Conservation (phyloP, 2,113 vertebrate genomes). For the Podocnemis expansa region DNA sequence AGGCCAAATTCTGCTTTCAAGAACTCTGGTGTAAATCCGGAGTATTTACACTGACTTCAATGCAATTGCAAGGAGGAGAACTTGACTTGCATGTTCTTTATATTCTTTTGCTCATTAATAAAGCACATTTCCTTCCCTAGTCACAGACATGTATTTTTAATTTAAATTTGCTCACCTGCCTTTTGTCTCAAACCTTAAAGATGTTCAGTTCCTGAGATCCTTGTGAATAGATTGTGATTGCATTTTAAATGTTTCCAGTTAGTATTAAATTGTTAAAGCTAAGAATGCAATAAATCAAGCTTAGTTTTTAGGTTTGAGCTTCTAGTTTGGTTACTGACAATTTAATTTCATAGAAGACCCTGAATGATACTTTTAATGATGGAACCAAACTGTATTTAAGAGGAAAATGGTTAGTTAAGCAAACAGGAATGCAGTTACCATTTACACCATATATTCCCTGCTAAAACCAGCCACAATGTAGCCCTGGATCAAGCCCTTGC, state of each 20-base stretch:
- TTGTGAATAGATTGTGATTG: fast-evolving
- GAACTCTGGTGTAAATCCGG: not conserved
- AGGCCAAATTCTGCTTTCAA: too few species aligned
- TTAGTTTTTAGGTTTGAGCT: not conserved
- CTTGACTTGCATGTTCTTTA: not conserved
- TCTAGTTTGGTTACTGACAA: too few species aligned
- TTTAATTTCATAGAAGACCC: not conserved
- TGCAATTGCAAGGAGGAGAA: not conserved
- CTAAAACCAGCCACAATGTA: not conserved
- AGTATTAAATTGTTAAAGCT: not conserved
- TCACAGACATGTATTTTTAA: not conserved
- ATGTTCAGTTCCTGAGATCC: not conserved
- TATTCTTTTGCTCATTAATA: not conserved
- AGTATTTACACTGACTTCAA: not conserved
- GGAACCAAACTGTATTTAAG: not conserved
- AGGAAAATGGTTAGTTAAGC: not conserved
- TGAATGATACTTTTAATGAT: not conserved
- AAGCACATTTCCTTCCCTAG: not conserved
- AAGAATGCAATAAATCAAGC: not conserved
- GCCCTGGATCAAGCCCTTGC: not conserved
- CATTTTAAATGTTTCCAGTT: not conserved
- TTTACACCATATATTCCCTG: not conserved
- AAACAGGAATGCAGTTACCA: not conserved
- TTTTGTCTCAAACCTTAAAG: not conserved
- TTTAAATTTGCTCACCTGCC: not conserved